These are phyloP conservation scores for Chauna torquata DNA, from an alignment of 2,113 vertebrate genomes.

Conservation along the genomic window DNA sequence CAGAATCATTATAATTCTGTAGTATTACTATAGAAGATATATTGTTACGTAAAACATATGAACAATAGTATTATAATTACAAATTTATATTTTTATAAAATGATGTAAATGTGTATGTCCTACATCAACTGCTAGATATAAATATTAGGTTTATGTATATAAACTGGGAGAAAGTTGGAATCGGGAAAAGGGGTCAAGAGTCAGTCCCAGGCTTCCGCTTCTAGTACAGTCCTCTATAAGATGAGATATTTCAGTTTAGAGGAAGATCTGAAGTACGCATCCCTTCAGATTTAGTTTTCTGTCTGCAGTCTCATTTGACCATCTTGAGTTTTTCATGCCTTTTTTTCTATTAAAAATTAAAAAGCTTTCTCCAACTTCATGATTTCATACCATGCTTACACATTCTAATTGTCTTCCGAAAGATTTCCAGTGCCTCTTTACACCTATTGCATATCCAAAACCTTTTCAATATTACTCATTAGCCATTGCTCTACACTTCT, in stretches of 20 bases:
- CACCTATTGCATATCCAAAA: background rate
- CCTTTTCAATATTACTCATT: background rate
- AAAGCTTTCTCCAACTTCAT: background rate
- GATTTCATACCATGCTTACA: background rate
- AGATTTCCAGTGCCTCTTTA: background rate
- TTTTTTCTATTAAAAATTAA: background rate
- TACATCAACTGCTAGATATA: background rate
- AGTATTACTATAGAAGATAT: background rate
- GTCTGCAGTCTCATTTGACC: background rate
- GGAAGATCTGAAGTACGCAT: accelerated
- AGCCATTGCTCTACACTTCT: background rate
- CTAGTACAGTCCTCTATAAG: background rate
- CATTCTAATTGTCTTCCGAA: background rate
- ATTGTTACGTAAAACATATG: background rate
- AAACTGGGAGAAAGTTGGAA: background rate
- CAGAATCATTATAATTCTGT: background rate
- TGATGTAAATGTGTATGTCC: background rate
- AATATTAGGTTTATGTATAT: background rate
- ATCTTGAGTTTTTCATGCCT: background rate
- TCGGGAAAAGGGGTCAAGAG: background rate
- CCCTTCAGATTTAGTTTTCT: background rate
- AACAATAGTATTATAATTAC: background rate
- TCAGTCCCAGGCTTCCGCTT: background rate
- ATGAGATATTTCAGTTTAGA: background rate
- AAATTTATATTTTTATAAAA: background rate